phyloP scores from a whole-genome alignment of 2,113 vertebrate genomes.

The Castor canadensis region DNA sequence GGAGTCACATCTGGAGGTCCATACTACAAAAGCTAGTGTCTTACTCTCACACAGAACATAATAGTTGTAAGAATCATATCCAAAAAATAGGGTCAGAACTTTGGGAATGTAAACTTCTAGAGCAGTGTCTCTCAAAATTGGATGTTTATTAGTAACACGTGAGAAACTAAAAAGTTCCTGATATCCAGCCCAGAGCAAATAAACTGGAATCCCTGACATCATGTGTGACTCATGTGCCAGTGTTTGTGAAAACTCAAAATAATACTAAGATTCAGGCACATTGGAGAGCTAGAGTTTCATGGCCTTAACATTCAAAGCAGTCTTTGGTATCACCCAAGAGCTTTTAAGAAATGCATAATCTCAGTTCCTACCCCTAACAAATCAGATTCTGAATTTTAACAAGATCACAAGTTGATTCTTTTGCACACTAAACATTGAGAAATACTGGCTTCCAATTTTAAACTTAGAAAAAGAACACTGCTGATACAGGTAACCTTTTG shows the following conservation, averaged over 20 bases:
- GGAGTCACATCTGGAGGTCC: neutral
- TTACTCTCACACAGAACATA: neutral
- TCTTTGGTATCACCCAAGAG: neutral
- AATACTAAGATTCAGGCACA: neutral
- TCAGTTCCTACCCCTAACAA: neutral
- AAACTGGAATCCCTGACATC: neutral
- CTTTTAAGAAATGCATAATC: neutral
- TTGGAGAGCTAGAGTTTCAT: neutral
- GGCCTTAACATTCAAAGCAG: neutral
- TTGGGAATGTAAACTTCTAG: neutral
- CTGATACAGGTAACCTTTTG: neutral
- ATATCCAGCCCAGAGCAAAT: neutral
- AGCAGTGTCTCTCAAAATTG: neutral
- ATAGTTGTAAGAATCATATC: neutral
- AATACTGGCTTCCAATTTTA: neutral
- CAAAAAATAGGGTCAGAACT: neutral
- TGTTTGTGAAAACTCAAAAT: neutral
- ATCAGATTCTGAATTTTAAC: constrained; percentile 37
- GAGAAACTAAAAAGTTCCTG: neutral
- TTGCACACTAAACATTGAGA: neutral
- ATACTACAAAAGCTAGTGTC: neutral
- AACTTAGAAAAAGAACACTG: neutral
- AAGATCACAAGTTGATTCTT: neutral
- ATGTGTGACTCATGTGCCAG: rapidly evolving
- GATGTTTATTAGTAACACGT: neutral